These are phyloP conservation scores for Babylonia areolata DNA, from an alignment of 1,140 invertebrate genomes.

Conservation along the genomic window DNA sequence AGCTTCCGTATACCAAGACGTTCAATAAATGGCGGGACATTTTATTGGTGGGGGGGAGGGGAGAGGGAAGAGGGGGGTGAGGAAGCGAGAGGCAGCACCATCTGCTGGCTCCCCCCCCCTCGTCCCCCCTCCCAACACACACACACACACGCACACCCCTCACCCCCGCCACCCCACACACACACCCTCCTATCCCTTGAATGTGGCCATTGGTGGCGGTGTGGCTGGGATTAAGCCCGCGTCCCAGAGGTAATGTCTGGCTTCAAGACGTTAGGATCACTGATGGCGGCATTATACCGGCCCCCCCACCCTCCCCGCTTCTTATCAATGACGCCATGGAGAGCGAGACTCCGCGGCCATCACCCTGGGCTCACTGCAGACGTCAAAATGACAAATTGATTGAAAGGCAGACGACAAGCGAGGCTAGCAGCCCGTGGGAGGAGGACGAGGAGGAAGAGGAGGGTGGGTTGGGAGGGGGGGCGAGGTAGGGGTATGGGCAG, in stretches of 20 bases:
- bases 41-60: conserved; percentile 37
- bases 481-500: background rate
- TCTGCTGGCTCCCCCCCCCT: too few relatives aligned
- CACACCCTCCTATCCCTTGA: too few relatives aligned
- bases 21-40: conserved; percentile 46
- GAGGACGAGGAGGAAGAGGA: background rate
- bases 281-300: conserved; percentile 47
- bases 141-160: too few relatives aligned
- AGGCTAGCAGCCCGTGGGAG: background rate
- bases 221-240: conserved; percentile 41
- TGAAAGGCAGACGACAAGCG: conserved; percentile 48
- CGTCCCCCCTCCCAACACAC: too few relatives aligned
- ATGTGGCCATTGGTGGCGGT: conserved; percentile 40
- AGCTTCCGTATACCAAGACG: conserved; percentile 41
- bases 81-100: conserved; percentile 13
- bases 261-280: conserved; percentile 26
- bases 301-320: background rate
- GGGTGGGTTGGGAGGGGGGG: background rate
- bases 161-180: too few relatives aligned
- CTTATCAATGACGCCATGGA: conserved; percentile 45
- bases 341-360: conserved; percentile 32
- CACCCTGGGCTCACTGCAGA: conserved; percentile 40
- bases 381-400: conserved; percentile 55
- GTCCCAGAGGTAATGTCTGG: conserved; percentile 44
- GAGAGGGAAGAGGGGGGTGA: too few relatives aligned